These are phyloP conservation scores for Andrena chrysosceles DNA, from an alignment of 2,888 invertebrate genomes.

Conservation along the genomic window DNA sequence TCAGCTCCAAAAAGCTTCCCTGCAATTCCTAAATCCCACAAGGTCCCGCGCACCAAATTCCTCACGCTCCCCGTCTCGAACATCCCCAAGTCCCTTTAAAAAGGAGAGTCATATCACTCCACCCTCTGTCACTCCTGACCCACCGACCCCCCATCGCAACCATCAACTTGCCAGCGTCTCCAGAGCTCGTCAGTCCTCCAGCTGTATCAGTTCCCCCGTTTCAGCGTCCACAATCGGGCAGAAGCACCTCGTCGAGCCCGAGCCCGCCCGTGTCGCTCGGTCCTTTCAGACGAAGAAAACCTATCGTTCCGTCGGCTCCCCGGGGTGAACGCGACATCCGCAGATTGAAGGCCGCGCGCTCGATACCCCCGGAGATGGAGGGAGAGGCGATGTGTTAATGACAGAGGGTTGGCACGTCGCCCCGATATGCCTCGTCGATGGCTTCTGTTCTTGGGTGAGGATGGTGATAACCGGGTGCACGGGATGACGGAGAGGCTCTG, in stretches of 20 bases:
- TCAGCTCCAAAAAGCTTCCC: too few relatives aligned
- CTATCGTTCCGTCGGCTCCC: slow-evolving; percentile 23
- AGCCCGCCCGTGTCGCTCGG: not conserved
- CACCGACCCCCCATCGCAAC: not conserved
- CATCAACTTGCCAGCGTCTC: not conserved
- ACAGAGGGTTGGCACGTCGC: slow-evolving; percentile 38
- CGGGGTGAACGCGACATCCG: not conserved
- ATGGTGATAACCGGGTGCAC: slow-evolving; percentile 50
- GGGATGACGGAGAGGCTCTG: slow-evolving; percentile 33
- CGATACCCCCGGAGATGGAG: not conserved
- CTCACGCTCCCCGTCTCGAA: too few relatives aligned
- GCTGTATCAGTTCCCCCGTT: not conserved
- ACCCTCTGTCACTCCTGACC: not conserved
- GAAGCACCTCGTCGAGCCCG: not conserved
- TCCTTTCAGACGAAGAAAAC: slow-evolving; percentile 24
- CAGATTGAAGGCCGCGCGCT: not conserved
- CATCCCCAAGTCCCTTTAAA: too few relatives aligned
- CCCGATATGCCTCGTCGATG: slow-evolving; percentile 28
- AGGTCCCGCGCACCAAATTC: too few relatives aligned
- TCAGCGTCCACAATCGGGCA: not conserved
- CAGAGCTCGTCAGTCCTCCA: not conserved
- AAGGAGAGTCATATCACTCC: too few relatives aligned
- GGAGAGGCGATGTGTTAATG: slow-evolving; percentile 39
- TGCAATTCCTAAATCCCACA: too few relatives aligned
- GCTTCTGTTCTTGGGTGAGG: slow-evolving; percentile 43